Conservation (phyloP, 2,113 vertebrate genomes). For the Acrocephalus arundinaceus region DNA sequence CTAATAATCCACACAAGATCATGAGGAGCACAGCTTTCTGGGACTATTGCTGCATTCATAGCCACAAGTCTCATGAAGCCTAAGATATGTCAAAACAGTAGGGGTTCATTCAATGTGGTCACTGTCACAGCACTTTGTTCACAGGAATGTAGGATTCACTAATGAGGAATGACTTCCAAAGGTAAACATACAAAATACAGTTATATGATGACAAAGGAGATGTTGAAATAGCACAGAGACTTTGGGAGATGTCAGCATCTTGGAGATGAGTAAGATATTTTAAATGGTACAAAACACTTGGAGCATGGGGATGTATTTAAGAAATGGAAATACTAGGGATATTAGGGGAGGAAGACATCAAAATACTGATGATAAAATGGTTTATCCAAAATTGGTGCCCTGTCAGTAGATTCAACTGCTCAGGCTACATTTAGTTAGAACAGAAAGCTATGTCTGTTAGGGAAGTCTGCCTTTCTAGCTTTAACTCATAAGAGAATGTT, state of each 20-base stretch:
- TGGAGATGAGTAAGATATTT: background rate
- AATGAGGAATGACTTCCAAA: background rate
- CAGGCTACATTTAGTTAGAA: background rate
- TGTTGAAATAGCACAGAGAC: background rate
- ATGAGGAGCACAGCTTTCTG: background rate
- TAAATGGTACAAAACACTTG: background rate
- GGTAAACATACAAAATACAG: background rate
- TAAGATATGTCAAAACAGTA: background rate
- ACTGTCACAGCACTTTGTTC: background rate
- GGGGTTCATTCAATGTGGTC: slow-evolving; percentile 32
- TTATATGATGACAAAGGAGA: background rate
- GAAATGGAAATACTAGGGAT: background rate
- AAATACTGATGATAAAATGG: background rate
- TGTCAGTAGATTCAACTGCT: background rate
- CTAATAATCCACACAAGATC: background rate
- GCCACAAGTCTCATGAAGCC: background rate
- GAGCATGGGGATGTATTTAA: background rate
- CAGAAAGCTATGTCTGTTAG: background rate
- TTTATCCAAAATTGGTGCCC: background rate
- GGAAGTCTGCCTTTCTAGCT: background rate
- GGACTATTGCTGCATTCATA: background rate
- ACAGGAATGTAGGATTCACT: background rate
- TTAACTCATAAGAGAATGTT: background rate
- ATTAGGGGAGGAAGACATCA: background rate
- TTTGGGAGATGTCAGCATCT: background rate